phyloP scores from a whole-genome alignment of 1,140 invertebrate species.

The Leucophenga varia region DNA sequence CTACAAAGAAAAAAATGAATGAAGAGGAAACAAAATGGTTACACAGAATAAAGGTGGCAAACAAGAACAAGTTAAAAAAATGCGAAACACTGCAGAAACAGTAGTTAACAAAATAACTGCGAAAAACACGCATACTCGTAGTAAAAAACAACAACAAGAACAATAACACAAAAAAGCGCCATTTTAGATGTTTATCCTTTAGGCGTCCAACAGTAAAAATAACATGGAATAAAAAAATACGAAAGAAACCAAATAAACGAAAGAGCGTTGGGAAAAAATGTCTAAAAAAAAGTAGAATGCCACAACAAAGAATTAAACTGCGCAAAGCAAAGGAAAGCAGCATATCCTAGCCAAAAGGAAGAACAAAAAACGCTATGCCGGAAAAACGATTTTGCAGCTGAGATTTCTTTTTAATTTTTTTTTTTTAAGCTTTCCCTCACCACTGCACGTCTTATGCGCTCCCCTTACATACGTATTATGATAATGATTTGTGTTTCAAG shows the following conservation, averaged over 20 bases:
- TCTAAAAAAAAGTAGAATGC: too few relatives aligned
- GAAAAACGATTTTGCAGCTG: too few relatives aligned
- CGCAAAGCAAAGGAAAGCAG: background rate
- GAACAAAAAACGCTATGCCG: too few relatives aligned
- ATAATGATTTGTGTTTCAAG: too few relatives aligned
- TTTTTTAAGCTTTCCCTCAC: too few relatives aligned
- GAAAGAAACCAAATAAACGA: conserved; percentile 7
- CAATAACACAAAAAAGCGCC: conserved; percentile 30
- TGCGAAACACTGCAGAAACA: conserved; percentile 11
- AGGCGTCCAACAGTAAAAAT: conserved; percentile 11
- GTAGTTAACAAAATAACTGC: conserved; percentile 16
- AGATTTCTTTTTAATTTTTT: too few relatives aligned
- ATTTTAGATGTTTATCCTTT: conserved; percentile 47
- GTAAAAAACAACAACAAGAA: too few relatives aligned
- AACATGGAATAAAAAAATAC: conserved; percentile 10
- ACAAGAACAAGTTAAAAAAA: background rate
- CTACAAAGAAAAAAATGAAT: conserved; percentile 34
- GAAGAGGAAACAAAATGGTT: conserved; percentile 27
- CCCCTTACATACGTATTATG: too few relatives aligned
- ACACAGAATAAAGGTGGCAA: background rate
- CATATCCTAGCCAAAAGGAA: conserved; percentile 17
- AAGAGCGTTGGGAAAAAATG: too few relatives aligned
- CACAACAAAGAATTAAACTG: conserved; percentile 39
- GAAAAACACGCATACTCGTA: background rate
- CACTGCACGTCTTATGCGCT: too few relatives aligned